Evolutionary conservation across 2,113 vertebrate species (phyloP).

Genomic region (Corythornis vintsioides): DNA sequence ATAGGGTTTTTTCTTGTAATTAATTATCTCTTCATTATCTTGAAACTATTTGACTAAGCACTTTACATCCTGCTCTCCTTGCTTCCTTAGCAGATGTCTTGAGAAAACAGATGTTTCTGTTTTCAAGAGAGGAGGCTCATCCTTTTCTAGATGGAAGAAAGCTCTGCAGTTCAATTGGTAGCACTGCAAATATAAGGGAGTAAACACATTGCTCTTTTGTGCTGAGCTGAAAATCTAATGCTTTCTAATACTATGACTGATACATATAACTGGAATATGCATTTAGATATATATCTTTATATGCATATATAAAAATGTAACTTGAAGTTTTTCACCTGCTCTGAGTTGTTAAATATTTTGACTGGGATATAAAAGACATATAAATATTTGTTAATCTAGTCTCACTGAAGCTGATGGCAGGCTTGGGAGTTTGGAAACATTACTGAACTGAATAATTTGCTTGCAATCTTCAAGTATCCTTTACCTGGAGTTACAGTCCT

Average conservation of each 20-base stretch:
- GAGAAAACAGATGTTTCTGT: slow-evolving; percentile 70
- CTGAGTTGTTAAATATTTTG: not conserved
- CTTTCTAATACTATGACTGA: not conserved
- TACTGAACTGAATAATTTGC: not conserved
- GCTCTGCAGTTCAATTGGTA: not conserved
- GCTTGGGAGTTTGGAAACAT: not conserved
- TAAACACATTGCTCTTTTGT: not conserved
- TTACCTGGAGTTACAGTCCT: not conserved
- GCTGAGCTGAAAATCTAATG: not conserved
- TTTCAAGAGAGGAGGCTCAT: slow-evolving; percentile 40
- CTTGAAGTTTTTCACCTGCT: not conserved
- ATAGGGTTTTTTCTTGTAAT: slow-evolving; percentile 44
- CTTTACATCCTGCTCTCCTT: slow-evolving; percentile 49
- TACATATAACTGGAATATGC: too few species aligned
- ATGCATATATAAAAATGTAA: not conserved
- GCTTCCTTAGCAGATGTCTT: slow-evolving; percentile 70
- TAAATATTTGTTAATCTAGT: not conserved
- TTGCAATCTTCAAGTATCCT: not conserved
- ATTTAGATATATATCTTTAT: not conserved
- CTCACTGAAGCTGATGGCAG: not conserved
- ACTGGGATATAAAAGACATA: not conserved
- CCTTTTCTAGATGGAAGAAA: slow-evolving; percentile 10
- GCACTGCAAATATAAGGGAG: not conserved
- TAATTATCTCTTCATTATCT: slow-evolving; percentile 76
- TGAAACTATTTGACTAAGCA: slow-evolving; percentile 67